Evolutionary conservation across 2,888 invertebrate genomes (phyloP).

Genomic region (Limnephilus lunatus): DNA sequence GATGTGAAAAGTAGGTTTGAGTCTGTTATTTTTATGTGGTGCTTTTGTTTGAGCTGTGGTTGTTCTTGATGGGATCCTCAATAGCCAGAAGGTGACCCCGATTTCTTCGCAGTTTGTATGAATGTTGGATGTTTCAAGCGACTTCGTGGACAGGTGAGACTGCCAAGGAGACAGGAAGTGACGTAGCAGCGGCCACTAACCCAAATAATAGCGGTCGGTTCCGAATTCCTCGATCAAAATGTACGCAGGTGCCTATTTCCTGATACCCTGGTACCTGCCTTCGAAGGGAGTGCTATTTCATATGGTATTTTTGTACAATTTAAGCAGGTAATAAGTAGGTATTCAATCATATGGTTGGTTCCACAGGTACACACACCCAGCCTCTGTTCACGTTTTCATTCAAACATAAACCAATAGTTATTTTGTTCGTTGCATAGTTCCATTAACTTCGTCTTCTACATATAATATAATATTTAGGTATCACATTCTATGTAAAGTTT

Average conservation of each 20-base stretch:
- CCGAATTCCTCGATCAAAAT: slow-evolving; percentile 42
- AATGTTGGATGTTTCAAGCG: background rate
- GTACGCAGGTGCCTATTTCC: background rate
- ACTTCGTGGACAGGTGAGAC: slow-evolving; percentile 32
- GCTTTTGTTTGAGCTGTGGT: background rate
- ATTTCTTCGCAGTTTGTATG: slow-evolving; percentile 49
- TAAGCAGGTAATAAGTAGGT: background rate
- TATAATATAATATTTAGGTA: background rate
- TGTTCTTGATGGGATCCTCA: background rate
- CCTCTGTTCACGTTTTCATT: background rate
- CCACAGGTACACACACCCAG: background rate
- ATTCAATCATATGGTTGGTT: background rate
- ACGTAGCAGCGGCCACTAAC: slow-evolving; percentile 7
- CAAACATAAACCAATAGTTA: background rate
- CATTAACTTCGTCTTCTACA: background rate
- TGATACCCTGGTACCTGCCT: background rate
- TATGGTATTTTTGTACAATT: background rate
- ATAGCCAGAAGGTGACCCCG: slow-evolving; percentile 50
- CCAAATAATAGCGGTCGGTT: slow-evolving; percentile 18
- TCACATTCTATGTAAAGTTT: no score
- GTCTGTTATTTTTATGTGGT: background rate
- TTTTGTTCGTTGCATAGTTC: background rate
- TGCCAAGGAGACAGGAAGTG: slow-evolving; percentile 42
- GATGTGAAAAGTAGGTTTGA: background rate
- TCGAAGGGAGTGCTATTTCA: background rate